phyloP scores from a whole-genome alignment of 2,113 vertebrate genomes.

The Dryoscopus gambensis region DNA sequence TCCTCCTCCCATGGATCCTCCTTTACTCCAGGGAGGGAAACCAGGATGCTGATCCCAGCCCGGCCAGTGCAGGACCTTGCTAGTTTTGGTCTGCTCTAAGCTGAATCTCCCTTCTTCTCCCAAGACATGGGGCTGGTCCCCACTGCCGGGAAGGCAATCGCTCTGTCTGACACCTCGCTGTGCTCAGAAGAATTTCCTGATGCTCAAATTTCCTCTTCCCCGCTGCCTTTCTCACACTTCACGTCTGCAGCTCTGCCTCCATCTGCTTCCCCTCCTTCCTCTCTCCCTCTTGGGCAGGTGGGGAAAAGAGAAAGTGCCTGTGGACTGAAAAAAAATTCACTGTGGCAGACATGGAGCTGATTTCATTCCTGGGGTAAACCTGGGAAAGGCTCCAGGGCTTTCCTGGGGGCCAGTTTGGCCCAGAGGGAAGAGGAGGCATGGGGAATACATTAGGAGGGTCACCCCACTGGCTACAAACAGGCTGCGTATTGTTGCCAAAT shows the following conservation, averaged over 20 bases:
- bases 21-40: neutral
- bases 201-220: neutral
- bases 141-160: neutral
- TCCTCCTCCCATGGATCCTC: fast-evolving
- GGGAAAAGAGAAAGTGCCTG: neutral
- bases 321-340: neutral
- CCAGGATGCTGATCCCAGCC: neutral
- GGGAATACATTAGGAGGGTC: slow-evolving; percentile 33
- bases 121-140: neutral
- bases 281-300: neutral
- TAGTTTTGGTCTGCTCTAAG: neutral
- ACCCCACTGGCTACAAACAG: slow-evolving; percentile 1
- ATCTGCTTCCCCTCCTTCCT: neutral
- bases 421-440: neutral
- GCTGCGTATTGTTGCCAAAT: slow-evolving; percentile 20
- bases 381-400: neutral
- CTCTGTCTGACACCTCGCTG: neutral
- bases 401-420: neutral
- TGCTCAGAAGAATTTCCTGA: neutral
- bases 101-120: neutral
- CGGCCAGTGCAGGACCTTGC: neutral
- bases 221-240: neutral
- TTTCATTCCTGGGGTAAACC: neutral
- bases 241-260: neutral
- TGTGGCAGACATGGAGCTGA: neutral